Evolutionary conservation across 1,140 invertebrate genomes (phyloP).

Genomic region (Zaprionus taronus): DNA sequence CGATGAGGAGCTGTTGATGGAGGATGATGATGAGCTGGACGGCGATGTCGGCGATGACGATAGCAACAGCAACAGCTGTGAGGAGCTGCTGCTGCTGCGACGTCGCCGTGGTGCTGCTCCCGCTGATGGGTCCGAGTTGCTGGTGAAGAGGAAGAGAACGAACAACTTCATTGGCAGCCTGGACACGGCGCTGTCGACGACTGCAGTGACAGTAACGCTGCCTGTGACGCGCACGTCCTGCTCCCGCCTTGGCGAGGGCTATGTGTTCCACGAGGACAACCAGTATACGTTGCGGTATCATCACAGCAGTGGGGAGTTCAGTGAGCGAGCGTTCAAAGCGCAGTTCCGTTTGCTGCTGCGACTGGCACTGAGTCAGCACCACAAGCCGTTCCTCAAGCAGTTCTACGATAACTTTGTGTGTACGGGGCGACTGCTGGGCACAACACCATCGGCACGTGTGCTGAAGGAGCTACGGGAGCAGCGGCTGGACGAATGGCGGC

Average conservation of each 20-base stretch:
- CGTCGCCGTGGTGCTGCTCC: slow-evolving; percentile 28
- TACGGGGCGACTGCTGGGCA: slow-evolving; percentile 68
- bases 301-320: slow-evolving; percentile 80
- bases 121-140: neutral
- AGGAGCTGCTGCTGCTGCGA: slow-evolving; percentile 35
- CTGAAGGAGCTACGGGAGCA: slow-evolving; percentile 68
- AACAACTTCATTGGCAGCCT: slow-evolving; percentile 48
- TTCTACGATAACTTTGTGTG: slow-evolving; percentile 79
- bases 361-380: slow-evolving; percentile 68
- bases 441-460: slow-evolving; percentile 67
- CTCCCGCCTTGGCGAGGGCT: slow-evolving; percentile 67
- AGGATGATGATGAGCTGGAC: slow-evolving; percentile 26
- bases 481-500: slow-evolving; percentile 72
- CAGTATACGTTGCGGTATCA: slow-evolving; percentile 77
- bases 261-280: slow-evolving; percentile 75
- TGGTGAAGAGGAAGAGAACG: slow-evolving; percentile 63
- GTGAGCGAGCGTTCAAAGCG: slow-evolving; percentile 73
- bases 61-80: slow-evolving; percentile 54
- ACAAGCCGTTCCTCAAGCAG: slow-evolving; percentile 78
- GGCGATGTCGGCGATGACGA: slow-evolving; percentile 24
- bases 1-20: slow-evolving; percentile 30
- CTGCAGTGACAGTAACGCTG: slow-evolving; percentile 3
- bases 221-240: slow-evolving; percentile 8
- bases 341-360: slow-evolving; percentile 75
- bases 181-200: slow-evolving; percentile 11